phyloP scores from a whole-genome alignment of 2,113 vertebrate species.

The Lophius piscatorius region DNA sequence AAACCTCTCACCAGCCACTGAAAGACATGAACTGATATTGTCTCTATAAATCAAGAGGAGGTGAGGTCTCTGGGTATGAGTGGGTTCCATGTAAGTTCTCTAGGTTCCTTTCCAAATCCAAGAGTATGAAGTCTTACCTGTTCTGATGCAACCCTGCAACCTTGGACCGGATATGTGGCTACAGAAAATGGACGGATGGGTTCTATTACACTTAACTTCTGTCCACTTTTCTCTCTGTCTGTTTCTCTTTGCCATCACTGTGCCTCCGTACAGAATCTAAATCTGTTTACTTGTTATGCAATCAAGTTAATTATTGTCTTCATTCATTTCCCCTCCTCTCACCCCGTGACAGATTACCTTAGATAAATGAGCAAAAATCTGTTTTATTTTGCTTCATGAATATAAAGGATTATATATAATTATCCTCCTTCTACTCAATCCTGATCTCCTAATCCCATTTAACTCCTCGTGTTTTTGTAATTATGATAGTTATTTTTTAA shows the following conservation, averaged over 20 bases:
- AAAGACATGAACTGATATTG: too few species aligned
- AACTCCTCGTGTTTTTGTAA: conserved; percentile 49
- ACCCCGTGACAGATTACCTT: conserved; percentile 39
- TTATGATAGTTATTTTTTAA: conserved; percentile 48
- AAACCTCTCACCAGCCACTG: too few species aligned
- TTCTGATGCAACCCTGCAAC: too few species aligned
- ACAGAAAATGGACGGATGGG: too few species aligned
- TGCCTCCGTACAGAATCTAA: background rate
- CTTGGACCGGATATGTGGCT: too few species aligned
- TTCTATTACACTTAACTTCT: background rate
- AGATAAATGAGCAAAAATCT: conserved; percentile 38
- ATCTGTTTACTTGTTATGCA: too few species aligned
- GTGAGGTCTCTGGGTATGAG: too few species aligned
- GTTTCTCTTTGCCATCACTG: background rate
- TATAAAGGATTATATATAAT: conserved; percentile 63
- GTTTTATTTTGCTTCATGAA: conserved; percentile 26
- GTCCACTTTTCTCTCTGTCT: too few species aligned
- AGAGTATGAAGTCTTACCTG: too few species aligned
- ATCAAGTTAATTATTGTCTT: background rate
- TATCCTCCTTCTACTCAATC: conserved; percentile 52
- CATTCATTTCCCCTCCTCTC: conserved; percentile 18
- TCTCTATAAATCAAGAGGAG: too few species aligned
- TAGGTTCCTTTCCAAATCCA: too few species aligned
- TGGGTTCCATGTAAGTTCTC: too few species aligned
- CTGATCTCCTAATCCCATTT: conserved; percentile 68